phyloP scores from a whole-genome alignment of 2,113 vertebrate species.

The Silurus asotus region DNA sequence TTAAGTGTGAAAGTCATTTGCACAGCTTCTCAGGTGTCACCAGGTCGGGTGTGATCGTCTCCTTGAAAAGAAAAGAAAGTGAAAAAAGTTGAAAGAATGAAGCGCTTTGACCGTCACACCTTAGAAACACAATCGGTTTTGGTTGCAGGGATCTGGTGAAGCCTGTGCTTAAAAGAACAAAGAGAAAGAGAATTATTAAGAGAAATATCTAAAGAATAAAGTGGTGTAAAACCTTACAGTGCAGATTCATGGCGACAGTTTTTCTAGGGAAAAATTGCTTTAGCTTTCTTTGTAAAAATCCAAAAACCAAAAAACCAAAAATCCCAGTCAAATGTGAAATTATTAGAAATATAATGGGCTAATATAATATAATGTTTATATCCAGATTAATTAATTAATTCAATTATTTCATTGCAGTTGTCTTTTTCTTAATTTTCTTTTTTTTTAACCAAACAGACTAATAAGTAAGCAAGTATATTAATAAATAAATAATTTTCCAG shows the following conservation, averaged over 20 bases:
- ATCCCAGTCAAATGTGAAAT: not conserved
- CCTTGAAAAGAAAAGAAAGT: conserved; percentile 16
- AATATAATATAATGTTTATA: not conserved
- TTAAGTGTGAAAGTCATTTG: conserved; percentile 39
- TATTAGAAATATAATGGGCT: not conserved
- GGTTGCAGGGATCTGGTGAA: not conserved
- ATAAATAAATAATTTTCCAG: not conserved
- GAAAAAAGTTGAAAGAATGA: not conserved
- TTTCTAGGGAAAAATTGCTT: not conserved
- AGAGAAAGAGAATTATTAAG: not conserved
- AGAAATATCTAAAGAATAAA: not conserved
- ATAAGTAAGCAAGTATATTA: not conserved
- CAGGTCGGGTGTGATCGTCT: conserved; percentile 31
- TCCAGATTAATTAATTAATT: too few species aligned
- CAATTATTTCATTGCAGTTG: not conserved
- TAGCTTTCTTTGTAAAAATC: not conserved
- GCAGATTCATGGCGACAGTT: not conserved
- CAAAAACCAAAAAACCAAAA: too few species aligned
- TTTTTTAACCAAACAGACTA: not conserved
- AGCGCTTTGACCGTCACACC: not conserved
- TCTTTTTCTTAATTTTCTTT: not conserved
- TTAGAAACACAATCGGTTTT: not conserved
- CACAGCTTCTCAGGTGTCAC: conserved; percentile 36
- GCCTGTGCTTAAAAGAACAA: not conserved
- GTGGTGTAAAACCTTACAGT: not conserved